A percentile compares a stretch with the other conserved stretches of the same genome.
Conservation (phyloP, 2,888 invertebrate species). For the Pelosia muscerda region DNA sequence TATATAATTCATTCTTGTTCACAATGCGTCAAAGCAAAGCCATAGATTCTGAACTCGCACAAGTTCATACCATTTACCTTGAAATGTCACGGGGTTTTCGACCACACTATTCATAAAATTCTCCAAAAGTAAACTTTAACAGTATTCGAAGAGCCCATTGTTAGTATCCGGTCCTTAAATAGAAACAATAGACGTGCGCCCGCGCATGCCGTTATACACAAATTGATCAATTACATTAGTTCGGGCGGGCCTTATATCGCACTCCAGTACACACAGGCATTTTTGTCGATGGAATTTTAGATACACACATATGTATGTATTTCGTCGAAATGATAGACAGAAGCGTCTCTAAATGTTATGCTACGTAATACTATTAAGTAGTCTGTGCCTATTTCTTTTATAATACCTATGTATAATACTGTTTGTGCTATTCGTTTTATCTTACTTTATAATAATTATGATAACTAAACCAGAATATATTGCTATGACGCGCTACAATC, state of each 20-base stretch:
- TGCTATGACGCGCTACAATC: too few species aligned
- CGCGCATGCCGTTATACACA: conserved; percentile 47
- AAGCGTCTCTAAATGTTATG: neutral
- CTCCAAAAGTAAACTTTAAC: conserved; percentile 18
- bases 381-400: too few species aligned
- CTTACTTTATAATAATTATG: too few species aligned
- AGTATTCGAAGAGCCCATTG: conserved; percentile 26
- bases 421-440: too few species aligned
- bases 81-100: conserved; percentile 4
- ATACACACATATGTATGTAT: too few species aligned
- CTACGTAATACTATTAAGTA: too few species aligned
- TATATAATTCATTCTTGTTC: too few species aligned
- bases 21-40: neutral
- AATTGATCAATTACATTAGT: conserved; percentile 52
- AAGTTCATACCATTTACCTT: conserved; percentile 5
- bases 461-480: too few species aligned
- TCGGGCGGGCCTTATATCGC: conserved; percentile 37
- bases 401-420: too few species aligned
- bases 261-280: conserved; percentile 18
- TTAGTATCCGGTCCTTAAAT: conserved; percentile 42
- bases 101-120: conserved; percentile 12
- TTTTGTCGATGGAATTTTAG: conserved; percentile 10
- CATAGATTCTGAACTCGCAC: neutral
- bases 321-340: neutral
- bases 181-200: conserved; percentile 49